Base-by-base conservation (phyloP, 1,140 invertebrate genomes). In the Conus ventricosus region DNA sequence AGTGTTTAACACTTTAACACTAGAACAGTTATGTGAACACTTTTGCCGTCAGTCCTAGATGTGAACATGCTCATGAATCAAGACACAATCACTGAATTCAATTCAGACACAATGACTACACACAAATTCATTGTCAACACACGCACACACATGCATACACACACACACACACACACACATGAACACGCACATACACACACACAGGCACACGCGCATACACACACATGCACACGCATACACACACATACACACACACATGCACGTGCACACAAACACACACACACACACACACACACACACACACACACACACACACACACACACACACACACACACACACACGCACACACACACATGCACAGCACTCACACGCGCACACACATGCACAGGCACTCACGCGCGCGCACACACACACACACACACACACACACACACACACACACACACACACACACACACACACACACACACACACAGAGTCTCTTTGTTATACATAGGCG, bases 241-340 rank as follows among this genome's bases (percentile, higher is more conserved):
- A 83, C 81, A n/a, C 53, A 55, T 11, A 57, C 15, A 8, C 53
- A n/a, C n/a, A 4, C 53, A 10, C 81, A 20, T 53, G 8, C 81
- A 55, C 53, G 10, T 53, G 8, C 81, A 83, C 81, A 83, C 51
- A 53, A 5, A 54, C 81, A 55, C 81, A 17, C 81, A 83, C 81
- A 83, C 15, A 60, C 63, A 60, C 55, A 25, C 63, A 85, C 99
- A 54, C 81, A 83, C 81, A 54, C 78, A 54, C 81, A 71, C 20
- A 71, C 67, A 71, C 67, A 71, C 67, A 71, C 20, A 71, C 67
- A 13, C 67, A 71, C 11, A 13, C 67, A 23, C 67, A 13, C 67
- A 13, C 11, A 13, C 67, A 71, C 67, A 71, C 67, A 71, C 67
- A 71, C 67, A 71, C 67, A 71, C 67, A 71, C 67, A 71, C 67